phyloP scores from a whole-genome alignment of 2,888 invertebrate genomes.

The Platycheirus albimanus region DNA sequence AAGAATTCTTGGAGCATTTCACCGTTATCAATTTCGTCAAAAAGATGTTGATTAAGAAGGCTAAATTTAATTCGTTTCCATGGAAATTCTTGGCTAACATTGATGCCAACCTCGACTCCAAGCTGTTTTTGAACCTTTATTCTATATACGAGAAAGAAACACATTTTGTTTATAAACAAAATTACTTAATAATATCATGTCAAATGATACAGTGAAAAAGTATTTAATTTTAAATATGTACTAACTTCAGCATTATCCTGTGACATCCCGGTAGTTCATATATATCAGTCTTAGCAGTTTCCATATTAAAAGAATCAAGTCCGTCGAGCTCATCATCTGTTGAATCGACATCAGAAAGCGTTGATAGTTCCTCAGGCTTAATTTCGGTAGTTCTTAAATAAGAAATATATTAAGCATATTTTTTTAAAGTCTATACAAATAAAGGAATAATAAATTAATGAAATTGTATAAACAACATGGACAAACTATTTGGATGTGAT shows the following conservation, averaged over 20 bases:
- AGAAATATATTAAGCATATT: too few relatives aligned
- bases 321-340: slow-evolving; percentile 64
- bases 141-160: slow-evolving; percentile 57
- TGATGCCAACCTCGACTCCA: slow-evolving; percentile 86
- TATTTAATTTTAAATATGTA: neutral
- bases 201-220: too few relatives aligned
- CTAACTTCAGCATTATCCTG: slow-evolving; percentile 47
- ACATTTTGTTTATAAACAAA: too few relatives aligned
- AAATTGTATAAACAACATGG: too few relatives aligned
- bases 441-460: too few relatives aligned
- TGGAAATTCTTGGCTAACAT: slow-evolving; percentile 89
- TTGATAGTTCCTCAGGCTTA: slow-evolving; percentile 12
- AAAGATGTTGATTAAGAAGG: slow-evolving; percentile 85
- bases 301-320: slow-evolving; percentile 34
- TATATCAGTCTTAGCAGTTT: slow-evolving; percentile 28
- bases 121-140: slow-evolving; percentile 80
- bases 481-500: too few relatives aligned
- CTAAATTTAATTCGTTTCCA: slow-evolving; percentile 87
- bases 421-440: too few relatives aligned
- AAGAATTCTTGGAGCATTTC: slow-evolving; percentile 82
- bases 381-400: neutral
- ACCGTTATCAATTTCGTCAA: slow-evolving; percentile 83
- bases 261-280: slow-evolving; percentile 48
- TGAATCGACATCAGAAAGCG: slow-evolving; percentile 56
- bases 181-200: too few relatives aligned